Conservation (phyloP, 2,797 vertebrate species). For the Argya squamiceps region DNA sequence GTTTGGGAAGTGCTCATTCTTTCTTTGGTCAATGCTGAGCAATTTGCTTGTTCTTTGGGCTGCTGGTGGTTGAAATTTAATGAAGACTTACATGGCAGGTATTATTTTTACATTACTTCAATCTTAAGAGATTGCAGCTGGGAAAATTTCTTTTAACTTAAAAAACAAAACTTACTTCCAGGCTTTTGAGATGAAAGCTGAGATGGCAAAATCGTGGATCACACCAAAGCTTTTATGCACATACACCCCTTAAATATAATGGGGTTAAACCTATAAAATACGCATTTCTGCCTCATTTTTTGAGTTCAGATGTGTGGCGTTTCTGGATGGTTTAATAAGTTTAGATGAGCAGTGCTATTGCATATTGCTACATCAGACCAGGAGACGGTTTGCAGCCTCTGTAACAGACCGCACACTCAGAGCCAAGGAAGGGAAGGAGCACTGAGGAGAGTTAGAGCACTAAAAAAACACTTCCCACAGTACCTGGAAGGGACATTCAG, state of each 20-base stretch:
- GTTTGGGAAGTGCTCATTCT: not conserved
- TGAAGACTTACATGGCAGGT: not conserved
- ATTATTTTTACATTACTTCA: not conserved
- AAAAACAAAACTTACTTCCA: not conserved
- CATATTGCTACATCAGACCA: not conserved
- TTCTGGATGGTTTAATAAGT: not conserved
- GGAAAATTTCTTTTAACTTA: not conserved
- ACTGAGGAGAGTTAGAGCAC: not conserved
- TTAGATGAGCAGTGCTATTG: not conserved
- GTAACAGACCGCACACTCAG: not conserved
- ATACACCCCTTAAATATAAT: not conserved
- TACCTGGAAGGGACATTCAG: not conserved
- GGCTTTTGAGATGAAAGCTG: not conserved
- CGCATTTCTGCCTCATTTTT: not conserved
- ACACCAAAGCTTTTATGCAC: not conserved
- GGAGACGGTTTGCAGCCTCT: not conserved
- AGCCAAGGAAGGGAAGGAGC: not conserved
- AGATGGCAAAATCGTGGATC: not conserved
- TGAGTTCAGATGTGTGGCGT: not conserved
- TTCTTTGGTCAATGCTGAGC: not conserved
- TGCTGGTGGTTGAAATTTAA: not conserved
- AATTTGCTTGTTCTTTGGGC: not conserved
- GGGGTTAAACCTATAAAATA: not conserved
- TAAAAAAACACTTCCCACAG: not conserved
- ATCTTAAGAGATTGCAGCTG: not conserved